Conservation (phyloP, 2,888 invertebrate species). For the Fragum whitleyi region DNA sequence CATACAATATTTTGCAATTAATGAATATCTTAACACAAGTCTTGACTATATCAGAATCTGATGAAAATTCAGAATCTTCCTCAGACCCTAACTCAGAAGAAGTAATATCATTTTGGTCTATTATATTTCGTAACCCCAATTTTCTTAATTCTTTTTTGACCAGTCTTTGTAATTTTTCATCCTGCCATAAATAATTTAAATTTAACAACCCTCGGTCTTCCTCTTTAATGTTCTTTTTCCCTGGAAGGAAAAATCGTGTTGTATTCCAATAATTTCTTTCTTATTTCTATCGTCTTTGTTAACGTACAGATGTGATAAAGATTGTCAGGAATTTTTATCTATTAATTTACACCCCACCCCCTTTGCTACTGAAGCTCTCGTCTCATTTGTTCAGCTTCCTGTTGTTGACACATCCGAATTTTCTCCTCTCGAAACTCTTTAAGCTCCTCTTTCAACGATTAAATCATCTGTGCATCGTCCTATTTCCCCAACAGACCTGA, state of each 20-base stretch:
- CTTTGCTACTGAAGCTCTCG: neutral
- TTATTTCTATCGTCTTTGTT: too few species aligned
- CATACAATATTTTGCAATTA: too few species aligned
- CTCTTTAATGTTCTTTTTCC: neutral
- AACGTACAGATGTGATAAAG: too few species aligned
- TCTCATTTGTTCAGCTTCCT: neutral
- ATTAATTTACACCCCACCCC: neutral
- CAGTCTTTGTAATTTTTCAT: neutral
- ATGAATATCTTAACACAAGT: too few species aligned
- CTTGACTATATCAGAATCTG: neutral
- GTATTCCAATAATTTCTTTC: too few species aligned
- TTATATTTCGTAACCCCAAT: neutral
- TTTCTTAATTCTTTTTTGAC: neutral
- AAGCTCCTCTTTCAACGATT: neutral
- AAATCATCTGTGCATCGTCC: neutral
- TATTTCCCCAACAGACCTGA: neutral
- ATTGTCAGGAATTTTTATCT: neutral
- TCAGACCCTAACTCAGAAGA: neutral
- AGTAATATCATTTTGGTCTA: neutral
- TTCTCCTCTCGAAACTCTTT: neutral
- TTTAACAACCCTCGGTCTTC: neutral
- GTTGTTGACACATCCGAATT: neutral
- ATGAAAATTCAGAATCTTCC: neutral
- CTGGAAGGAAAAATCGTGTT: too few species aligned
- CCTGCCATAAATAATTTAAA: neutral